Evolutionary conservation across 2,113 vertebrate species (phyloP).

Genomic region (Microtus ochrogaster): DNA sequence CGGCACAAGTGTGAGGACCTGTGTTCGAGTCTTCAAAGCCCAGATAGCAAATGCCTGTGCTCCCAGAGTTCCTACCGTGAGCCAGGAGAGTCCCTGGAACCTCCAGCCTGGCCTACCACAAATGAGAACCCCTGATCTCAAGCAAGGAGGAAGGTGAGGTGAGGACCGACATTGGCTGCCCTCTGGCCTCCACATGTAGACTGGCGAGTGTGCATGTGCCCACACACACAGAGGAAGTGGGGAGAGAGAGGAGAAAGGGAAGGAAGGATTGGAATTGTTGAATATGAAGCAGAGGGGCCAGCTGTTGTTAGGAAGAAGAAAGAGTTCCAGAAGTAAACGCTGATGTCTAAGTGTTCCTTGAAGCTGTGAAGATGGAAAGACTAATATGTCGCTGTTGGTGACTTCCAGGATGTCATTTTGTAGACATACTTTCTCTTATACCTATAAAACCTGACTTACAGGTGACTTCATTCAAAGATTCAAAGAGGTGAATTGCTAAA

Average conservation of each 20-base stretch:
- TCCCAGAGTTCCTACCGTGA: neutral
- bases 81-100: neutral
- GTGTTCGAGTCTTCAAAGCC: neutral
- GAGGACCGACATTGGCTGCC: neutral
- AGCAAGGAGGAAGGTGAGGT: neutral
- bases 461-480: neutral
- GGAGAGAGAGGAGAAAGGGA: neutral
- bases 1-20: neutral
- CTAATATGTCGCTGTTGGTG: neutral
- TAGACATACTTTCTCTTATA: neutral
- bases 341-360: neutral
- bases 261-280: neutral
- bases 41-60: neutral
- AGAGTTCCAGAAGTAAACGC: neutral
- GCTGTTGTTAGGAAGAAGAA: neutral
- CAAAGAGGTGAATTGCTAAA: neutral
- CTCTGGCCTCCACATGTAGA: neutral
- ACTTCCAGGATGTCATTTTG: neutral
- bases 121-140: neutral
- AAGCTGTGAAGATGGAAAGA: neutral
- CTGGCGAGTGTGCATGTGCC: neutral
- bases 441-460: too few relatives aligned
- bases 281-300: neutral
- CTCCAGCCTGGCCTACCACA: neutral
- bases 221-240: neutral